phyloP scores from a whole-genome alignment of 1,140 invertebrate species.

The Capitella teleta region DNA sequence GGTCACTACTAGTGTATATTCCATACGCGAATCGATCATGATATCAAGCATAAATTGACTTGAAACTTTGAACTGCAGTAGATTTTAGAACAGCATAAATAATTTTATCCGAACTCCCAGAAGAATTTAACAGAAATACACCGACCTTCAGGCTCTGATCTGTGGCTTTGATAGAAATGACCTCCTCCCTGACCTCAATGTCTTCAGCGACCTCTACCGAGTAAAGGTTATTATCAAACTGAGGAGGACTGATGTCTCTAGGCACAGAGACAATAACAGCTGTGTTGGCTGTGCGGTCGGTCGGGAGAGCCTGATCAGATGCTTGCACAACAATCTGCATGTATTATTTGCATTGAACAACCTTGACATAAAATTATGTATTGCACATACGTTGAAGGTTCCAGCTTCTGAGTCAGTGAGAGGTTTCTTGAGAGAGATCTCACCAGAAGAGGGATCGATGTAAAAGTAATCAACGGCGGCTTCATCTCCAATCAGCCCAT shows the following conservation, averaged over 20 bases:
- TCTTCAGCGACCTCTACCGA: neutral
- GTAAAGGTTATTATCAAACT: constrained; percentile 6
- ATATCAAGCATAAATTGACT: too few relatives aligned
- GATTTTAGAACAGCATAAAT: too few relatives aligned
- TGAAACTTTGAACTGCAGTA: too few relatives aligned
- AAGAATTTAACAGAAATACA: neutral
- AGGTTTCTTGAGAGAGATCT: constrained; percentile 18
- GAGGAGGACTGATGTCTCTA: constrained; percentile 6
- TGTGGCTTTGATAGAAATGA: constrained; percentile 3
- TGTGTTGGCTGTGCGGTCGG: constrained; percentile 16
- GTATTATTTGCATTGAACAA: neutral
- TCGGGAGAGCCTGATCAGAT: constrained; percentile 18
- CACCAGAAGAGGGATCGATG: constrained; percentile 19
- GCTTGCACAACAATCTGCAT: constrained; percentile 8
- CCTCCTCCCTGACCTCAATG: neutral
- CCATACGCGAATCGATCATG: too few relatives aligned
- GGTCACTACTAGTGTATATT: too few relatives aligned
- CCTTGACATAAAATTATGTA: neutral
- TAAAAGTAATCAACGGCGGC: constrained; percentile 20
- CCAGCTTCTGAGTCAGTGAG: constrained; percentile 11
- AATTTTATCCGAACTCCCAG: neutral
- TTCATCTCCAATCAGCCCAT: constrained; percentile 15
- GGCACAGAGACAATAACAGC: constrained; percentile 17
- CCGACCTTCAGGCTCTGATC: constrained; percentile 5
- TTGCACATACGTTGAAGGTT: constrained; percentile 7